Evolutionary conservation across 1,140 invertebrate species (phyloP).

Genomic region (Ostrea edulis): DNA sequence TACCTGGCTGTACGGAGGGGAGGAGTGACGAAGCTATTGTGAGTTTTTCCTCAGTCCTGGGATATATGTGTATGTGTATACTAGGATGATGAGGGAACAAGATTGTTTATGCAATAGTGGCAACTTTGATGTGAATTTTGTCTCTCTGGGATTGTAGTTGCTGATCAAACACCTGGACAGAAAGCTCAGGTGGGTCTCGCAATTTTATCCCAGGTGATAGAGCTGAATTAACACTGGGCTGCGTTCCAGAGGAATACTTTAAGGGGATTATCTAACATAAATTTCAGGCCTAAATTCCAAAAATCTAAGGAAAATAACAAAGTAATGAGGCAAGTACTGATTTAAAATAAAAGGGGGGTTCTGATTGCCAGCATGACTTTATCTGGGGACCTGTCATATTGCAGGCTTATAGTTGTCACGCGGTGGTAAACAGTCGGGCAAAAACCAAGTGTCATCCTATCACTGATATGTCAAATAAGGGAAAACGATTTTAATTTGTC

Average conservation of each 20-base stretch:
- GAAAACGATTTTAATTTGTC: slow-evolving; percentile 25
- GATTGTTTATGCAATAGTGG: neutral
- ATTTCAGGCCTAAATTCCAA: slow-evolving; percentile 33
- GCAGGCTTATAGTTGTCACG: neutral
- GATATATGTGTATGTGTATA: neutral
- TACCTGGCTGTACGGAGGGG: neutral
- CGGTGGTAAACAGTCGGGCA: neutral
- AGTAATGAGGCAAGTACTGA: neutral
- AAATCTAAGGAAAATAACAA: slow-evolving; percentile 21
- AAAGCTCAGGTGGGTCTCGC: slow-evolving; percentile 15
- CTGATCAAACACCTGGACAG: slow-evolving; percentile 4
- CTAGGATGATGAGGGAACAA: neutral
- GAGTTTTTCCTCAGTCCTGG: neutral
- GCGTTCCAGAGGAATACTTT: slow-evolving; percentile 15
- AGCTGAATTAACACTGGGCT: slow-evolving; percentile 29
- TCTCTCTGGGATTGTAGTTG: neutral
- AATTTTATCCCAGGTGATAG: neutral
- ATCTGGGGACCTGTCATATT: neutral
- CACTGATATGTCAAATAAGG: slow-evolving; percentile 1
- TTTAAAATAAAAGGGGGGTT: neutral
- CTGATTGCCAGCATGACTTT: neutral
- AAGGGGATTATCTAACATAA: slow-evolving; percentile 29
- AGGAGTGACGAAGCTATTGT: slow-evolving; percentile 7
- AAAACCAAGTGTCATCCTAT: neutral
- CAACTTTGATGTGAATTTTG: slow-evolving; percentile 10